Conservation (phyloP, 2,888 invertebrate species). For the Sialis fuliginosa region DNA sequence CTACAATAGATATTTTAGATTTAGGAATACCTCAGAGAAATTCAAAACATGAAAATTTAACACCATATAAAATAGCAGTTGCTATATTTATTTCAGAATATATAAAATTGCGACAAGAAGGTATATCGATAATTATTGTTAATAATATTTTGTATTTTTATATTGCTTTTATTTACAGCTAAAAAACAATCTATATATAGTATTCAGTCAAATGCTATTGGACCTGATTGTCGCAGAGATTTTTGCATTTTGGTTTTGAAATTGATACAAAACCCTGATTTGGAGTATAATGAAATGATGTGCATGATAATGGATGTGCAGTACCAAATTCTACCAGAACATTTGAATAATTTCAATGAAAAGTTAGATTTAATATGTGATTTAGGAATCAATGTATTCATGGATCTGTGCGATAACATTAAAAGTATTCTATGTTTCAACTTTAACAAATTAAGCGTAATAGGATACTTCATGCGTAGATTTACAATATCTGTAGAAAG, state of each 20-base stretch:
- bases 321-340: slow-evolving; percentile 35
- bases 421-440: slow-evolving; percentile 8
- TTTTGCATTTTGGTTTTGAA: slow-evolving; percentile 68
- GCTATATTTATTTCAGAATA: slow-evolving; percentile 60
- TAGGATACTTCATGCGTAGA: slow-evolving; percentile 66
- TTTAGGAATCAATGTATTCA: slow-evolving; percentile 38
- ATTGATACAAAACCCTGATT: slow-evolving; percentile 66
- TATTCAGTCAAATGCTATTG: slow-evolving; percentile 24
- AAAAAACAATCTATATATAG: slow-evolving; percentile 18
- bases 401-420: slow-evolving; percentile 38
- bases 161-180: slow-evolving; percentile 24
- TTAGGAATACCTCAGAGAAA: slow-evolving; percentile 21
- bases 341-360: slow-evolving; percentile 39
- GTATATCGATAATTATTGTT: slow-evolving; percentile 10
- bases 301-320: slow-evolving; percentile 41
- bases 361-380: slow-evolving; percentile 37
- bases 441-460: slow-evolving; percentile 23
- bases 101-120: slow-evolving; percentile 38
- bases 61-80: slow-evolving; percentile 65
- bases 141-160: slow-evolving; percentile 1
- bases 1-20: slow-evolving; percentile 19
- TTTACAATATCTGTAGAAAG: slow-evolving; percentile 68
- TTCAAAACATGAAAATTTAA: slow-evolving; percentile 40
- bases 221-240: slow-evolving; percentile 48
- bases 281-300: slow-evolving; percentile 50